Base-by-base conservation (phyloP, 2,888 invertebrate genomes). In the Stenotaenia linearis region DNA sequence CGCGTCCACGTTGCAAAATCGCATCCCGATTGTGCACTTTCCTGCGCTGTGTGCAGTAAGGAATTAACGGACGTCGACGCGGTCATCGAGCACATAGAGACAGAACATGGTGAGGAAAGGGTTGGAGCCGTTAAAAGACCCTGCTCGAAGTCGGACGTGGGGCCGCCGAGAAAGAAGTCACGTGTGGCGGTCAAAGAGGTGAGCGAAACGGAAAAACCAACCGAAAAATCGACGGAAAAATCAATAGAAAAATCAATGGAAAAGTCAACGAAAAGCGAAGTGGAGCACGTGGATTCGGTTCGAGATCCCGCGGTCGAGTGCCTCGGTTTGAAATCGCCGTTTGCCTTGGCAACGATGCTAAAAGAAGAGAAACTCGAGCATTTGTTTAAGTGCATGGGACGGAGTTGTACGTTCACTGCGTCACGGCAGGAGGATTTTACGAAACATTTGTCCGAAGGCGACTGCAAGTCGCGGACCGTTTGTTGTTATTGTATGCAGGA, bases 401-500 rank as follows among this genome's bases (percentile, higher is more conserved):
- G 85, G 2, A 84, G 84, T n/a, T 91, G 90, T 82, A 83, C 84
- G 0, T 90, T 86, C 80, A 85, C 88, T 0, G 88, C 89, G 0
- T 86, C 88, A 40, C 81, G 79, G 0, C 79, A 83, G 1, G 80
- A 84, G 0, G 82, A 84, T 0, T 88, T 89, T 81, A 84, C 85
- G 0, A 80, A 83, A 0, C 90, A 90, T 83, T 84, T 88, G 75
- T 83, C 82, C 32, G 88, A 88, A 81, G 88, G 88, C n/a, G 85
- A 89, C 77, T 86, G 87, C 30, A 25, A 3, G 7, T 40, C 37
- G n/a, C 30, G 21, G 30, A 30, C 23, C 3, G 10, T 79, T 0
- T 91, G 91, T 82, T 85, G 88, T 0, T 91, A 91, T 83, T 91
- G 91, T 82, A 86, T 87, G 50, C 88, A 86, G 78, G 86, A 88